Evolutionary conservation across 2,888 invertebrate genomes (phyloP).

Genomic region (Lamellibrachia columna): DNA sequence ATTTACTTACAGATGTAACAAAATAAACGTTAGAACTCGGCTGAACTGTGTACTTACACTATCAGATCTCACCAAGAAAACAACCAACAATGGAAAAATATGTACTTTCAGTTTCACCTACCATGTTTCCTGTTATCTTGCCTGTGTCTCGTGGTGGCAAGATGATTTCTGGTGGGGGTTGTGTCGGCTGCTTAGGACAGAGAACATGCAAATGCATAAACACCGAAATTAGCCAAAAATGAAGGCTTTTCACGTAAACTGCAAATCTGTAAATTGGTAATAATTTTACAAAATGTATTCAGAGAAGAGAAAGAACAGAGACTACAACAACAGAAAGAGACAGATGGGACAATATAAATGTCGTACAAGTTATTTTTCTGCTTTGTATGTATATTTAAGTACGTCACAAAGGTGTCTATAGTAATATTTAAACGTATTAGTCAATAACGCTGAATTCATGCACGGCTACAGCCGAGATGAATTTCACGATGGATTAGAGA

Average conservation of each 20-base stretch:
- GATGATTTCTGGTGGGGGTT: constrained; percentile 21
- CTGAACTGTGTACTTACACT: not conserved
- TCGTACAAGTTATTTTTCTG: not conserved
- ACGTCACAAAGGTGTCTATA: not conserved
- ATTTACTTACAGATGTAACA: no score
- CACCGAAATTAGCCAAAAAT: not conserved
- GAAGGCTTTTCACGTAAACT: not conserved
- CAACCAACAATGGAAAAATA: not conserved
- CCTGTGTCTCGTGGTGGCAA: constrained; percentile 26
- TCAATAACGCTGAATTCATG: not conserved
- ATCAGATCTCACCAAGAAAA: not conserved
- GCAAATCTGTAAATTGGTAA: not conserved
- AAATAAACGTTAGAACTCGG: not conserved
- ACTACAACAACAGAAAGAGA: not conserved
- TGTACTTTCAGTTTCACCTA: constrained; percentile 28
- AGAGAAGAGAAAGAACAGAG: not conserved
- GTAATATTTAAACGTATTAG: not conserved
- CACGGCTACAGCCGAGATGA: not conserved
- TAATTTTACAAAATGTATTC: not conserved
- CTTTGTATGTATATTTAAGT: not conserved
- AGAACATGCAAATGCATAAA: not conserved
- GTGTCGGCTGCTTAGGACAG: not conserved
- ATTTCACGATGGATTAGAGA: not conserved
- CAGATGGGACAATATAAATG: not conserved
- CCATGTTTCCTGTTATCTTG: constrained; percentile 29